phyloP scores from a whole-genome alignment of 2,113 vertebrate species.

The Ariopsis seemanni region DNA sequence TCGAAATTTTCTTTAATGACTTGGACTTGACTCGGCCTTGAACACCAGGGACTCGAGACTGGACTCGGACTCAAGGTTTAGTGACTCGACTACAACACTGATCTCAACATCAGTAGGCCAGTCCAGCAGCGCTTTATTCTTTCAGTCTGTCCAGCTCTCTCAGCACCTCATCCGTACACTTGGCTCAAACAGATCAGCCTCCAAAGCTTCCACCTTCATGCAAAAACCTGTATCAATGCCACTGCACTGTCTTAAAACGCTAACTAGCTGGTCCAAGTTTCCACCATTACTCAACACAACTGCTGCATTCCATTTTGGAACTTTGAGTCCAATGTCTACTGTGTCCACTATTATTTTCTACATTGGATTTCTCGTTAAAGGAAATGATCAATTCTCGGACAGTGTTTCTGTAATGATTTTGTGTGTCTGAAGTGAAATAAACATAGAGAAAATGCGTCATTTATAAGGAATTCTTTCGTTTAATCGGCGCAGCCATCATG shows the following conservation, averaged over 20 bases:
- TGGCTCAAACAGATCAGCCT: neutral
- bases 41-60: too few species aligned
- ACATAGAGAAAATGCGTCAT: too few species aligned
- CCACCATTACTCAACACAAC: neutral
- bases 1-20: too few species aligned
- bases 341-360: neutral
- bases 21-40: too few species aligned
- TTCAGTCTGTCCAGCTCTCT: neutral
- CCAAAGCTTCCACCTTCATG: too few species aligned
- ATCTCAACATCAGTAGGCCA: neutral
- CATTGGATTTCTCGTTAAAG: neutral
- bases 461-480: too few species aligned
- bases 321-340: neutral
- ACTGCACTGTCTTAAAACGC: neutral
- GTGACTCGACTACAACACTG: too few species aligned
- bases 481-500: too few species aligned
- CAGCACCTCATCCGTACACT: neutral
- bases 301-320: neutral
- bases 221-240: neutral
- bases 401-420: too few species aligned
- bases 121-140: neutral
- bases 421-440: too few species aligned
- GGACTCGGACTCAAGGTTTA: too few species aligned
- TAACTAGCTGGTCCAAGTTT: neutral
- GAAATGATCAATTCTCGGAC: too few species aligned